phyloP scores from a whole-genome alignment of 64 coral and sea anemone species.

The Montipora sp. region DNA sequence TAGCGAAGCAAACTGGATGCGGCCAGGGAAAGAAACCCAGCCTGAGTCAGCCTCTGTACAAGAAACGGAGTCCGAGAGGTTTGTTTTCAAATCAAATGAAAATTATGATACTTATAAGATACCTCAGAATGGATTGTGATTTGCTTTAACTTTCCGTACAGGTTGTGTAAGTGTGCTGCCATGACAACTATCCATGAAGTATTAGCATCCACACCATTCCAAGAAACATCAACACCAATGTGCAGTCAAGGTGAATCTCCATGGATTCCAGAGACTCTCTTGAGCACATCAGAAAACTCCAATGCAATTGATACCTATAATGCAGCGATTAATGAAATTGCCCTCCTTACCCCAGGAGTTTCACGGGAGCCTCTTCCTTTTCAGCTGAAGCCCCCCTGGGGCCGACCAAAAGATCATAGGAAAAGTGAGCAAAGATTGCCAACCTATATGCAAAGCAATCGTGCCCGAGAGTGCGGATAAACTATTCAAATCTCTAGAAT shows the following conservation, averaged over 20 bases:
- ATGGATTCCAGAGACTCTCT: conserved; percentile 11
- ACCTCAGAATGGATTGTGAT: neutral
- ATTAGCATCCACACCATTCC: conserved; percentile 6
- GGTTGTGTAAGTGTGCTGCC: neutral
- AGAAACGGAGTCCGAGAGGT: neutral
- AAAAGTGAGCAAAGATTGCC: conserved; percentile 25
- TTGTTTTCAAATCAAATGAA: neutral
- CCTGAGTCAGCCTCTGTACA: neutral
- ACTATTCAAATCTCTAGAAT: conserved; percentile 3
- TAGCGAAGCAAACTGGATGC: neutral
- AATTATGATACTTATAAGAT: neutral
- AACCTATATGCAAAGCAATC: neutral
- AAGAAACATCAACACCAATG: neutral
- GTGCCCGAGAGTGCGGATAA: neutral
- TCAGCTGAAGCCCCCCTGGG: conserved; percentile 26
- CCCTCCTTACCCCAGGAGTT: neutral
- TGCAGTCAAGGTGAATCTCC: neutral
- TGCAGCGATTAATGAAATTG: conserved; percentile 10
- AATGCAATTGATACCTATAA: conserved; percentile 8
- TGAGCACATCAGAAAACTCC: neutral
- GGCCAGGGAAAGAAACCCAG: neutral
- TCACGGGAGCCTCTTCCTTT: neutral
- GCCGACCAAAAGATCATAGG: conserved; percentile 16
- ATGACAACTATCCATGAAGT: neutral
- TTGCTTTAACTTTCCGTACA: neutral